Conservation (phyloP, 2,797 vertebrate species). For the Phrynocephalus forsythii region DNA sequence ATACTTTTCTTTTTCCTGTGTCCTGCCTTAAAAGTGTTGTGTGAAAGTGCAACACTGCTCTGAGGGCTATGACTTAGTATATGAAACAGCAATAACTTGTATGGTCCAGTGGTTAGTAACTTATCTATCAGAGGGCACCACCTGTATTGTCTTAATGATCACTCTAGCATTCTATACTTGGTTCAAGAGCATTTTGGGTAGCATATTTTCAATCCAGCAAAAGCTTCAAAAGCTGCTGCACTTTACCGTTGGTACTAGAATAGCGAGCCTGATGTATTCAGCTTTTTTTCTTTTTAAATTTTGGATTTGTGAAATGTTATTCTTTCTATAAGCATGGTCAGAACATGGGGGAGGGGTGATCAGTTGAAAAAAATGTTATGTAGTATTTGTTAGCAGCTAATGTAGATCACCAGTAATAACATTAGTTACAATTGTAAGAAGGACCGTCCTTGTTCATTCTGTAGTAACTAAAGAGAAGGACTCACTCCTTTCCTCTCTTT, state of each 20-base stretch:
- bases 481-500: not conserved
- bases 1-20: not conserved
- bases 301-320: conserved; percentile 13
- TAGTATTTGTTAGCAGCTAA: not conserved
- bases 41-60: conserved; percentile 58
- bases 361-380: not conserved
- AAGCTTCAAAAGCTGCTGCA: conserved; percentile 70
- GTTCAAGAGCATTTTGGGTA: conserved; percentile 51
- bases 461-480: not conserved
- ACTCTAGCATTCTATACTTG: conserved; percentile 42
- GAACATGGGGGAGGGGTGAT: conserved; percentile 9
- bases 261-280: conserved; percentile 58
- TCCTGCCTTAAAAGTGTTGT: conserved; percentile 29
- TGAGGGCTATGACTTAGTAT: conserved; percentile 58
- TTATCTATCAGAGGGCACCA: conserved; percentile 45
- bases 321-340: conserved; percentile 40
- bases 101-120: conserved; percentile 51
- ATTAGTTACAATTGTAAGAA: not conserved
- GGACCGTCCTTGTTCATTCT: conserved; percentile 4
- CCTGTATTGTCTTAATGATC: conserved; percentile 66
- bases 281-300: conserved; percentile 14
- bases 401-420: not conserved
- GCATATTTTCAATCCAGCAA: conserved; percentile 54
- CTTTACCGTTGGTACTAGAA: conserved; percentile 80
- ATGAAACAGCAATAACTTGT: conserved; percentile 75